Percentiles rank a stretch among this genome's conserved stretches.
Evolutionary conservation across 2,888 invertebrate genomes (phyloP).

Genomic region (Leptinotarsa rubiginosa): DNA sequence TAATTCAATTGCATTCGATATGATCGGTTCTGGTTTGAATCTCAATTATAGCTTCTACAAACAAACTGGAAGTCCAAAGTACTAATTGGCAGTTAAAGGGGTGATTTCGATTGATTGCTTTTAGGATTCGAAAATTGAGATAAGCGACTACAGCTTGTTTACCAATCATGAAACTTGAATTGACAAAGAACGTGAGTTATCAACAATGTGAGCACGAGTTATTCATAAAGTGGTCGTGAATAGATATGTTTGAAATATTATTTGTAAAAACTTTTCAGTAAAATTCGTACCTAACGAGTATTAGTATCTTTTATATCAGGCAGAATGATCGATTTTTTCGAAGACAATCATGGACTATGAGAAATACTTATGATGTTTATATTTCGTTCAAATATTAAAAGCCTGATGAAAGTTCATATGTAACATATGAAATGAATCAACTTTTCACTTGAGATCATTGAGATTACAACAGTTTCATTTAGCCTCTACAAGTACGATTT

Average conservation of each 20-base stretch:
- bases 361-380: no score
- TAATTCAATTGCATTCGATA: slow-evolving; percentile 1
- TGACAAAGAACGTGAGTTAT: not conserved
- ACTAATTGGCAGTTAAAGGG: slow-evolving; percentile 1
- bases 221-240: not conserved
- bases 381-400: no score
- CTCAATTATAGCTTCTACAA: slow-evolving; percentile 1
- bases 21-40: slow-evolving; percentile 3
- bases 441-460: no score
- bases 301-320: no score
- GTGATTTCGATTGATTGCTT: not conserved
- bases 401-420: no score
- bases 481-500: no score
- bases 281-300: no score
- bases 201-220: not conserved
- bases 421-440: no score
- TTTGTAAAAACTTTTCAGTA: no score
- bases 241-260: not conserved
- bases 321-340: no score
- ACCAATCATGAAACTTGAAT: not conserved
- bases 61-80: not conserved
- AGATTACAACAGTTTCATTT: no score
- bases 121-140: not conserved
- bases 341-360: no score
- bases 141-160: not conserved